These are phyloP conservation scores for Allophyes oxyacanthae DNA, from an alignment of 2,888 invertebrate genomes.

Conservation along the genomic window DNA sequence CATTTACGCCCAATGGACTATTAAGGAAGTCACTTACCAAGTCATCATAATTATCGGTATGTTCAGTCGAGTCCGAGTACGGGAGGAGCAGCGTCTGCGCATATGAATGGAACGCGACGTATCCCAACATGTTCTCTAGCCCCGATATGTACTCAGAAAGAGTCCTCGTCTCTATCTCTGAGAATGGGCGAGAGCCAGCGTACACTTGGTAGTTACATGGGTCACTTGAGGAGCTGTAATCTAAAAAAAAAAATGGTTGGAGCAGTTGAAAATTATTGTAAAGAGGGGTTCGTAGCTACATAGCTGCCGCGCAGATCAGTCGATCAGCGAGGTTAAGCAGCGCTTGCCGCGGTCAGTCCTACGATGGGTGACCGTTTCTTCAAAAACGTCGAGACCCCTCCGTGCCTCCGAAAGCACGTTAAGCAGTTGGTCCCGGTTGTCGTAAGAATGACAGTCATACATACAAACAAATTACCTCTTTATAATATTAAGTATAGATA, in stretches of 20 bases:
- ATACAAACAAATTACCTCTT: no score
- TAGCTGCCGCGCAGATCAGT: no score
- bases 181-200: conserved; percentile 91
- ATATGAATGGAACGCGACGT: conserved; percentile 93
- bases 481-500: no score
- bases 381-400: no score
- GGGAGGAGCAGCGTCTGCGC: conserved; percentile 92
- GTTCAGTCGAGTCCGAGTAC: conserved; percentile 89
- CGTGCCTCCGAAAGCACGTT: no score
- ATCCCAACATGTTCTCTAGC: conserved; percentile 88
- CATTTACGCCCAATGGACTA: no score
- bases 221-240: conserved; percentile 79
- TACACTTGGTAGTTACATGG: conserved; percentile 92
- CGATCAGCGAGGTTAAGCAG: no score
- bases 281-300: no score
- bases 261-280: neutral
- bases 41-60: conserved; percentile 86
- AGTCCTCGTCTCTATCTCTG: conserved; percentile 91
- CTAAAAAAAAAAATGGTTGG: conserved; percentile 44
- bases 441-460: no score
- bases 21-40: conserved; percentile 66
- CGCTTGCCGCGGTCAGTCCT: no score
- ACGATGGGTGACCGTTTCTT: no score
- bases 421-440: no score
- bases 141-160: conserved; percentile 88